phyloP scores from a whole-genome alignment of 2,888 invertebrate genomes.

The Dastarcus helophoroides region DNA sequence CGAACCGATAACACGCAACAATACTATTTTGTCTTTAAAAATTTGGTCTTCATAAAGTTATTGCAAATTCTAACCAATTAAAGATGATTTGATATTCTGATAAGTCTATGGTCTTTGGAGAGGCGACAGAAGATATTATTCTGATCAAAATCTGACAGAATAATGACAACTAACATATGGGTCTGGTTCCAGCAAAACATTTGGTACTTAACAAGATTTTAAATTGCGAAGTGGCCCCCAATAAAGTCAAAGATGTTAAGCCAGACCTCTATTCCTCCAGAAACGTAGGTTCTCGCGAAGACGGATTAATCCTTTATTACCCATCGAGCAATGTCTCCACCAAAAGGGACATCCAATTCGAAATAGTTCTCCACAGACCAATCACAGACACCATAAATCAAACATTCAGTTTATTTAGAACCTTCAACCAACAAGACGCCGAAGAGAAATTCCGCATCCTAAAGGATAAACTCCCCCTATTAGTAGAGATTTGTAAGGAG shows the following conservation, averaged over 20 bases:
- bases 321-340: constrained; percentile 44
- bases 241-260: constrained; percentile 63
- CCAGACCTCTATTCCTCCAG: constrained; percentile 61
- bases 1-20: too few species aligned
- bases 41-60: too few species aligned
- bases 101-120: too few species aligned
- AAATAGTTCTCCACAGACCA: constrained; percentile 67
- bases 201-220: too few species aligned
- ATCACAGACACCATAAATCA: constrained; percentile 59
- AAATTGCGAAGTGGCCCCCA: constrained; percentile 51
- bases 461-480: constrained; percentile 62
- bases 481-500: constrained; percentile 59
- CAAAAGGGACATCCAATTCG: constrained; percentile 46
- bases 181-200: too few species aligned
- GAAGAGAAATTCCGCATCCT: constrained; percentile 59
- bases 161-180: too few species aligned
- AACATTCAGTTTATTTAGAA: too few species aligned
- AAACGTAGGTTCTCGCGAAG: constrained; percentile 61
- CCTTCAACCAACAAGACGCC: constrained; percentile 48
- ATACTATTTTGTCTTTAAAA: too few species aligned
- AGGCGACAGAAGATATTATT: too few species aligned
- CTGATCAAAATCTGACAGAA: too few species aligned
- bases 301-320: constrained; percentile 66
- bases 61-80: too few species aligned
- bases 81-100: too few species aligned